These are phyloP conservation scores for Poeciliopsis paucimaculata DNA, from an alignment of 2,797 vertebrate species.

Conservation along the genomic window DNA sequence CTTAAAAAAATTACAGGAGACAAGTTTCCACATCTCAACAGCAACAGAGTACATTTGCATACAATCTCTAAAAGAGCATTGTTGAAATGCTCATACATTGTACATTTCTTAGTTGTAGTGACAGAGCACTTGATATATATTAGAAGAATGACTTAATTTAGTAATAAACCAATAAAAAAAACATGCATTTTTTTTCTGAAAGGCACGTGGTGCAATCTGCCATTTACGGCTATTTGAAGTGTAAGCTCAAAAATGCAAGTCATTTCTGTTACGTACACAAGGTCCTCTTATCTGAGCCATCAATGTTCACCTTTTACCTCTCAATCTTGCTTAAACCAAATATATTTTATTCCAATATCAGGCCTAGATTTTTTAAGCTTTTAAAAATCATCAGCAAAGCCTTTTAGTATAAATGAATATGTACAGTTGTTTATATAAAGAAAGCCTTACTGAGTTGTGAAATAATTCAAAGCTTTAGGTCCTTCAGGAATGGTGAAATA, in stretches of 20 bases:
- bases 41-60: constrained; percentile 68
- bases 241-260: constrained; percentile 56
- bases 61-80: constrained; percentile 66
- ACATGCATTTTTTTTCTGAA: constrained; percentile 64
- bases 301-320: constrained; percentile 37
- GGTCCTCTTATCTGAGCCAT: constrained; percentile 40
- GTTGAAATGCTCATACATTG: constrained; percentile 77
- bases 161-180: constrained; percentile 50
- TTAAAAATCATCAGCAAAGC: constrained; percentile 45
- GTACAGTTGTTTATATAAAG: constrained; percentile 35
- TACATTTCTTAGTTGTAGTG: constrained; percentile 70
- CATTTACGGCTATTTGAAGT: constrained; percentile 61
- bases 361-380: constrained; percentile 48
- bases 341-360: constrained; percentile 41
- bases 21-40: constrained; percentile 63
- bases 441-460: constrained; percentile 19
- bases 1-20: constrained; percentile 33
- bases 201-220: constrained; percentile 81
- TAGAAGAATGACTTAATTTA: constrained; percentile 58
- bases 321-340: constrained; percentile 32
- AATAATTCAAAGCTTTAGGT: constrained; percentile 45
- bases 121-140: constrained; percentile 65
- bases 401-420: constrained; percentile 35
- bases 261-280: constrained; percentile 38
- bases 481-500: constrained; percentile 44